These are phyloP conservation scores for Python bivittatus DNA, from an alignment of 2,113 vertebrate genomes.

Conservation along the genomic window DNA sequence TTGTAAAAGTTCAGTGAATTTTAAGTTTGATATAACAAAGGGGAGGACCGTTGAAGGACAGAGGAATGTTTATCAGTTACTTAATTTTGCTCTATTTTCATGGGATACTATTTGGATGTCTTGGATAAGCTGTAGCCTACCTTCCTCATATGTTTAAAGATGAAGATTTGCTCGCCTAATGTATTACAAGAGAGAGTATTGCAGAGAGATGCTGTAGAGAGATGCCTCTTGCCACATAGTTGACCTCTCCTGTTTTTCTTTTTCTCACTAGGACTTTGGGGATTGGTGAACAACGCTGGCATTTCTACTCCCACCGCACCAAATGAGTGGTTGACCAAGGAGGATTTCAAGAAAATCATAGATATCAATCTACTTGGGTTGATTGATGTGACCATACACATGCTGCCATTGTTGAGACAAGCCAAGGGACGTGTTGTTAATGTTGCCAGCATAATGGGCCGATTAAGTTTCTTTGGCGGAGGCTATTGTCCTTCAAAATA, in stretches of 20 bases:
- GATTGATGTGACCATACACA: slow-evolving; percentile 64
- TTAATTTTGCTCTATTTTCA: not conserved
- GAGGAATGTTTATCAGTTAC: not conserved
- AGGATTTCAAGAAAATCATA: slow-evolving; percentile 65
- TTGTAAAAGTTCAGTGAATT: not conserved
- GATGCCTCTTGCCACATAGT: not conserved
- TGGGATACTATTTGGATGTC: not conserved
- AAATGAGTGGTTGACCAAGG: slow-evolving; percentile 68
- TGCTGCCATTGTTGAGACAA: slow-evolving; percentile 70
- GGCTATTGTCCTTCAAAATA: slow-evolving; percentile 71
- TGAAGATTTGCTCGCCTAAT: not conserved
- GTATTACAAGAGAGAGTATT: not conserved
- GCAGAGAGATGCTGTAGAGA: not conserved
- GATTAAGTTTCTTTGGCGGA: slow-evolving; percentile 58
- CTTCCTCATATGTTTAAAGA: not conserved
- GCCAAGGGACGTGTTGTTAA: slow-evolving; percentile 70
- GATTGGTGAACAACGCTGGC: slow-evolving; percentile 73
- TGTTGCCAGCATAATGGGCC: slow-evolving; percentile 67
- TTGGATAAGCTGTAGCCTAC: not conserved
- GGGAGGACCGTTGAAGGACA: not conserved
- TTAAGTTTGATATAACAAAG: not conserved
- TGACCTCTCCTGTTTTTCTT: not conserved
- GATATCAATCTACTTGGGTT: slow-evolving; percentile 70
- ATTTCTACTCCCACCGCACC: slow-evolving; percentile 56
- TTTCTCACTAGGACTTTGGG: slow-evolving; percentile 68